phyloP scores from a whole-genome alignment of 1,140 invertebrate species.

The Agrypnia vestita region DNA sequence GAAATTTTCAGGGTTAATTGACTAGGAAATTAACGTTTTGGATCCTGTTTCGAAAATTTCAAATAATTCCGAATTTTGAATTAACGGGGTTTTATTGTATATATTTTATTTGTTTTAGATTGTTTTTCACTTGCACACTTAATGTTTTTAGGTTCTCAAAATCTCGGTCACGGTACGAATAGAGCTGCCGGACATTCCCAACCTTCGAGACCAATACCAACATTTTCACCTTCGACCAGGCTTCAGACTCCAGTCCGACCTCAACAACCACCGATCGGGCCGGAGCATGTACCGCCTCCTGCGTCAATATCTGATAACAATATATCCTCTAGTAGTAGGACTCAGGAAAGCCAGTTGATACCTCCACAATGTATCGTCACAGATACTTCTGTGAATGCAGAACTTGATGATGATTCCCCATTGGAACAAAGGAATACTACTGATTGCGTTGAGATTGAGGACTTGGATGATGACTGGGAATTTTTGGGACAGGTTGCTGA shows the following conservation, averaged over 20 bases:
- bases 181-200: background rate
- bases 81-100: too few species aligned
- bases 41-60: too few species aligned
- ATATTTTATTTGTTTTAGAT: too few species aligned
- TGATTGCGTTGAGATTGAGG: slow-evolving; percentile 71
- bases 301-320: background rate
- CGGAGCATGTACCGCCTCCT: background rate
- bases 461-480: slow-evolving; percentile 69
- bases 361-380: slow-evolving; percentile 52
- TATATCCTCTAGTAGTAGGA: slow-evolving; percentile 14
- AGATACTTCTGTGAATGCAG: slow-evolving; percentile 43
- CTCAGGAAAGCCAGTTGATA: background rate
- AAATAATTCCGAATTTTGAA: too few species aligned
- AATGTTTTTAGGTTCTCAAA: slow-evolving; percentile 27
- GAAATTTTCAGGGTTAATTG: too few species aligned
- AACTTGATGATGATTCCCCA: background rate
- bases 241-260: too few species aligned
- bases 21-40: too few species aligned
- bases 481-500: slow-evolving; percentile 67
- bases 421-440: slow-evolving; percentile 64
- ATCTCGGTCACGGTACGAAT: background rate
- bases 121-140: too few species aligned
- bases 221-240: background rate
- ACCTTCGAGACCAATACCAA: background rate
- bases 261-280: background rate